Percentiles rank a stretch among this genome's conserved stretches.
phyloP scores from a whole-genome alignment of 1,140 invertebrate species.

The Lutraria rhynchaena region DNA sequence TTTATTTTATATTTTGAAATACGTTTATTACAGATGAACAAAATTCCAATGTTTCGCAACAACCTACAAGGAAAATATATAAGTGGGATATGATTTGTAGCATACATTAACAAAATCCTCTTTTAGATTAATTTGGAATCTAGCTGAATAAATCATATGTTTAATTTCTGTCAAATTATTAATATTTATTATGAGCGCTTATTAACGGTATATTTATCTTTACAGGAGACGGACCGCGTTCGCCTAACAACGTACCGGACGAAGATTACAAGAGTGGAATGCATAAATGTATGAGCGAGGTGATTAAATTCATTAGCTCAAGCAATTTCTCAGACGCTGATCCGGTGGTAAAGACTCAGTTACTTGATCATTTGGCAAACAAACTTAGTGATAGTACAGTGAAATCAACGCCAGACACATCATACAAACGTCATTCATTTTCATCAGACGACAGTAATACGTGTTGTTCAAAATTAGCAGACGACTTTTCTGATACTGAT shows the following conservation, averaged over 20 bases:
- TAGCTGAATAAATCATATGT: background rate
- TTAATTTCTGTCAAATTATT: background rate
- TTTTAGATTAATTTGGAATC: background rate
- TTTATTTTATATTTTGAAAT: too few species aligned
- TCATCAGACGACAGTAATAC: too few species aligned
- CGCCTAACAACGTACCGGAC: background rate
- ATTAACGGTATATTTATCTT: constrained; percentile 17
- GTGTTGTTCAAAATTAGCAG: too few species aligned
- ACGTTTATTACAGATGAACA: too few species aligned
- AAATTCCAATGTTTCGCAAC: too few species aligned
- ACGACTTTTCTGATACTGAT: background rate
- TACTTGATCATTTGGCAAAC: constrained; percentile 41
- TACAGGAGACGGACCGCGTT: constrained; percentile 8
- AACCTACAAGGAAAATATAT: background rate
- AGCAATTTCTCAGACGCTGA: constrained; percentile 32
- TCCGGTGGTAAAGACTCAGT: constrained; percentile 45
- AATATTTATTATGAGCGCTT: too few species aligned
- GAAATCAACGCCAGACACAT: background rate
- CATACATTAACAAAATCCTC: background rate
- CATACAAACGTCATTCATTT: background rate
- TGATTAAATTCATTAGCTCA: constrained; percentile 40
- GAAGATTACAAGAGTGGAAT: constrained; percentile 51
- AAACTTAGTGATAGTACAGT: constrained; percentile 12
- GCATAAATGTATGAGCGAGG: constrained; percentile 48
- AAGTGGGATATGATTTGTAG: background rate